A percentile compares a stretch with the other conserved stretches of the same genome.
phyloP scores from a whole-genome alignment of 1,140 invertebrate genomes.

The Cydia fagiglandana region DNA sequence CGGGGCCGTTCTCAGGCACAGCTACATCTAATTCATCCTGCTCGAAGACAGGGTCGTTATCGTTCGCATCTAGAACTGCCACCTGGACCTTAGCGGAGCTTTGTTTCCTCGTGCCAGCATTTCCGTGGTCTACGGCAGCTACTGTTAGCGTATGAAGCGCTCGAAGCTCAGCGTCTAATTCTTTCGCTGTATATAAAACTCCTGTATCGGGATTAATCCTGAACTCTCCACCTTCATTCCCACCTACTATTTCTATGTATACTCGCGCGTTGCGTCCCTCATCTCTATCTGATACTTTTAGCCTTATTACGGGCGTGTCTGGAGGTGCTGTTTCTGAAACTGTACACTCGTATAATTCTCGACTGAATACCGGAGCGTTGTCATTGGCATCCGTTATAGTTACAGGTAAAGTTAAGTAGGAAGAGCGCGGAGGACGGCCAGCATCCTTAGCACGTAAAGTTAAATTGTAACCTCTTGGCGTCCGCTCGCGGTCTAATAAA shows the following conservation, averaged over 20 bases:
- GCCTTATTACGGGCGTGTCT: conserved; percentile 91
- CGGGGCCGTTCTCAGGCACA: conserved; percentile 92
- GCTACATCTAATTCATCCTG: conserved; percentile 82
- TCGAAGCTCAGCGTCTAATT: conserved; percentile 93
- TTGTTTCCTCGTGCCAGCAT: conserved; percentile 89
- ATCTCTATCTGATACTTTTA: conserved; percentile 93
- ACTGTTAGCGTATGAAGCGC: conserved; percentile 95
- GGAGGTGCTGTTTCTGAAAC: conserved; percentile 93
- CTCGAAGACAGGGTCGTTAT: conserved; percentile 95
- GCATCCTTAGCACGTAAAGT: conserved; percentile 91
- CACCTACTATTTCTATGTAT: conserved; percentile 93
- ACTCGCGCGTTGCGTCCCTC: conserved; percentile 90
- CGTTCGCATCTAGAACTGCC: conserved; percentile 92
- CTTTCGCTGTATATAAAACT: conserved; percentile 91
- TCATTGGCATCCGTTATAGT: conserved; percentile 91
- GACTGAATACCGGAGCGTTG: conserved; percentile 92
- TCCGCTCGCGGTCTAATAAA: conserved; percentile 86
- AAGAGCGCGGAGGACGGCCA: conserved; percentile 87
- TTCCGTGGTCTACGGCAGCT: conserved; percentile 93
- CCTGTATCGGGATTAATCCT: conserved; percentile 92
- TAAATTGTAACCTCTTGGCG: conserved; percentile 91
- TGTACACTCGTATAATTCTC: conserved; percentile 92
- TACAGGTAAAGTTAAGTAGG: conserved; percentile 87
- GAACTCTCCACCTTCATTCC: conserved; percentile 95
- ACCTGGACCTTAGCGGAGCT: conserved; percentile 95